Percentiles rank a stretch among this genome's conserved stretches.
phyloP scores from a whole-genome alignment of 1,140 invertebrate species.

The Zophobas morio region DNA sequence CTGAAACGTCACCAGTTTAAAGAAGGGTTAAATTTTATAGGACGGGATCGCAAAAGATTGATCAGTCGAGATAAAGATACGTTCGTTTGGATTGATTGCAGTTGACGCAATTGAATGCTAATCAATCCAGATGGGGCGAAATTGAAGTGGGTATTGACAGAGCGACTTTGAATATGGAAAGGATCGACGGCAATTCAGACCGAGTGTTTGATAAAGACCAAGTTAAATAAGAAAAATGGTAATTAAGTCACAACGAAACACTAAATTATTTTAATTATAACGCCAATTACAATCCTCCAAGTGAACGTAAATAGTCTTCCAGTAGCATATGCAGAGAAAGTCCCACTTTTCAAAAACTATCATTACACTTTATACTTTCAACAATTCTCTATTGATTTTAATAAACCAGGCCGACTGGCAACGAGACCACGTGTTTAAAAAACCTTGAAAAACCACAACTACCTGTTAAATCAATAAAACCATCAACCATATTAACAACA shows the following conservation, averaged over 20 bases:
- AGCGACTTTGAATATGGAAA: constrained; percentile 46
- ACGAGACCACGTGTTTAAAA: neutral
- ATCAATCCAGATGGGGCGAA: constrained; percentile 49
- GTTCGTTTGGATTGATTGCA: constrained; percentile 46
- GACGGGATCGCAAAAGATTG: constrained; percentile 31
- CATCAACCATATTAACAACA: neutral
- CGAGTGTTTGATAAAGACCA: neutral
- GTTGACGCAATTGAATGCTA: constrained; percentile 49
- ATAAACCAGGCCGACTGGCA: neutral
- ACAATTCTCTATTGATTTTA: constrained; percentile 2
- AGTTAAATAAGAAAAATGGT: neutral
- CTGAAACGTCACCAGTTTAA: constrained; percentile 13
- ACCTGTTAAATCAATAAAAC: constrained; percentile 5
- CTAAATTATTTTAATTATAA: too few species aligned
- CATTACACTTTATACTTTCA: constrained; percentile 9
- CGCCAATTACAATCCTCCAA: neutral
- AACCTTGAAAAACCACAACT: neutral
- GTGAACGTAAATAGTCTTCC: neutral
- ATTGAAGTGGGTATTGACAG: constrained; percentile 52
- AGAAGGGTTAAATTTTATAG: constrained; percentile 9
- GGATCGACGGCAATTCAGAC: neutral
- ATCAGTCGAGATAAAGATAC: constrained; percentile 35
- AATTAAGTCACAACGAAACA: neutral
- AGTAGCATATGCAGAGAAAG: neutral
- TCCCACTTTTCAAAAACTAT: constrained; percentile 5